phyloP scores from a whole-genome alignment of 2,113 vertebrate genomes.

The Pseudolaguvia tuberculata region DNA sequence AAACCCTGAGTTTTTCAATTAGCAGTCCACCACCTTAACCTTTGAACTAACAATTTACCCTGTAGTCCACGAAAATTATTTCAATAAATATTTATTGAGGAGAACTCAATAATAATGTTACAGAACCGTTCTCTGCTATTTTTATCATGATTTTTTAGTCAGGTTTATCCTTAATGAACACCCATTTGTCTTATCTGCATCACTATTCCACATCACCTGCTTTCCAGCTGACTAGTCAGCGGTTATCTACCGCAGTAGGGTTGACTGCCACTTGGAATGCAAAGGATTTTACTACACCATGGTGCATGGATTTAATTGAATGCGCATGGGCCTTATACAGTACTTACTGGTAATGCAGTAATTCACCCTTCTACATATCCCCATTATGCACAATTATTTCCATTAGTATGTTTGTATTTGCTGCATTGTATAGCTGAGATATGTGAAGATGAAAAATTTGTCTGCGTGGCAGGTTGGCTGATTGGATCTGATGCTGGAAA shows the following conservation, averaged over 20 bases:
- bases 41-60: too few species aligned
- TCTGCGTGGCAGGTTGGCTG: neutral
- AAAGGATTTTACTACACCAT: neutral
- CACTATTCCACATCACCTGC: slow-evolving; percentile 2
- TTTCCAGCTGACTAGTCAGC: neutral
- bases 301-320: slow-evolving; percentile 1
- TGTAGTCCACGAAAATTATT: too few species aligned
- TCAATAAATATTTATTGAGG: too few species aligned
- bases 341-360: neutral
- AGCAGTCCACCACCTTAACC: too few species aligned
- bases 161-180: neutral
- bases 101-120: too few species aligned
- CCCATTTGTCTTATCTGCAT: neutral
- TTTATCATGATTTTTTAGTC: neutral
- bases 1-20: too few species aligned
- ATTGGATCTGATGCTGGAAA: neutral
- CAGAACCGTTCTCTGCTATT: too few species aligned
- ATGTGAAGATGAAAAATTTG: neutral
- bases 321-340: neutral
- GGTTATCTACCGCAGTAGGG: neutral
- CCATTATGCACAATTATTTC: neutral
- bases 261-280: neutral
- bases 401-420: neutral
- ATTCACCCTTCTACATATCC: neutral
- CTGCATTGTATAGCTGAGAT: neutral